A percentile compares a stretch with the other conserved stretches of the same genome.
Evolutionary conservation across 2,113 vertebrate genomes (phyloP).

Genomic region (Aplodontia rufa): DNA sequence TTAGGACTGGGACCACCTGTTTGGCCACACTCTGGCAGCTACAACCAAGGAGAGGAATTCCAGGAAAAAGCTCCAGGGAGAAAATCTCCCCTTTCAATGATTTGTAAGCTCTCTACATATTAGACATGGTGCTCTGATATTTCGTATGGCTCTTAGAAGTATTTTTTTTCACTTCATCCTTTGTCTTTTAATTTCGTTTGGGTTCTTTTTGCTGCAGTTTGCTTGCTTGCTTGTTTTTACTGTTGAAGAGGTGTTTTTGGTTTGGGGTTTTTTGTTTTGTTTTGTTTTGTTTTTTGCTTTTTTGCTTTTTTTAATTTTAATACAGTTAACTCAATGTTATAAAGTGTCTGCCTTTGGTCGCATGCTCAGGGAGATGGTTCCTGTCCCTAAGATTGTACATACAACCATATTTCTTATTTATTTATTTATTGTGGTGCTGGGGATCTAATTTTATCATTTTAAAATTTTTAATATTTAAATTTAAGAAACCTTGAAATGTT

Average conservation of each 20-base stretch:
- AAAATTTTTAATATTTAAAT: constrained; percentile 5
- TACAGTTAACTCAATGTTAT: neutral
- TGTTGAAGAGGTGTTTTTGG: neutral
- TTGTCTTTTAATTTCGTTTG: constrained; percentile 10
- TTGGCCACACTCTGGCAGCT: neutral
- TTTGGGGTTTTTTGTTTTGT: too few relatives aligned
- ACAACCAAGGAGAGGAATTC: neutral
- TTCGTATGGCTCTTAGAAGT: neutral
- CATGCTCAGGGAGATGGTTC: neutral
- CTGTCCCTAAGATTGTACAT: neutral
- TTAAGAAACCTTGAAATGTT: neutral
- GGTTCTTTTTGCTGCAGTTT: neutral
- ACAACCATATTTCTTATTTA: neutral
- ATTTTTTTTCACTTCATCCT: neutral
- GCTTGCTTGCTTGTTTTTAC: neutral
- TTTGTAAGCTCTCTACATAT: neutral
- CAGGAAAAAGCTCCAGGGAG: neutral
- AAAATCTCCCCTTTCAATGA: neutral
- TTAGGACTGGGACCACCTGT: neutral
- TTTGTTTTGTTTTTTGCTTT: neutral
- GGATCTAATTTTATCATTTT: neutral
- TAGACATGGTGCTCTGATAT: neutral
- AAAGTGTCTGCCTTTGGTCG: neutral
- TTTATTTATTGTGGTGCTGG: neutral
- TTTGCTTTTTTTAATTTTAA: neutral